Percentiles rank a stretch among this genome's conserved stretches.
Evolutionary conservation across 1,140 invertebrate species (phyloP).

Genomic region (Leptopilina boulardi): DNA sequence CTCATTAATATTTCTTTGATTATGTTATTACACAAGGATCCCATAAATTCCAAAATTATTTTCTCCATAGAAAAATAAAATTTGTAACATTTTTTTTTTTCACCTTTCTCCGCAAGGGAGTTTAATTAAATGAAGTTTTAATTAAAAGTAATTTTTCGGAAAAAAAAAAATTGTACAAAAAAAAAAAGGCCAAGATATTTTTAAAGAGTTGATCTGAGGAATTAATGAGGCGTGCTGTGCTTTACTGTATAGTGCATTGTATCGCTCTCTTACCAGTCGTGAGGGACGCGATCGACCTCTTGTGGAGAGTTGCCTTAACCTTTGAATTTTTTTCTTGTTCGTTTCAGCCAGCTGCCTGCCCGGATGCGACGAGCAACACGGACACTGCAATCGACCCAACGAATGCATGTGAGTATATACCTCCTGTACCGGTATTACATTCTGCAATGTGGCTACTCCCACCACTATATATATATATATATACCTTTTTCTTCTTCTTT

Average conservation of each 20-base stretch:
- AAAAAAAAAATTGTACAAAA: too few species aligned
- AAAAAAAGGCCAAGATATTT: too few species aligned
- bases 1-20: background rate
- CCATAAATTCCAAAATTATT: too few species aligned
- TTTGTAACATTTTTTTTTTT: too few species aligned
- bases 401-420: constrained; percentile 94
- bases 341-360: constrained; percentile 93
- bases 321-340: constrained; percentile 77
- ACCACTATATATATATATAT: too few species aligned
- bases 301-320: constrained; percentile 70
- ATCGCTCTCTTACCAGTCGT: constrained; percentile 37
- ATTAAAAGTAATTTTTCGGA: constrained; percentile 19
- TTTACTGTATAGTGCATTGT: constrained; percentile 27
- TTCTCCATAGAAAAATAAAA: too few species aligned
- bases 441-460: constrained; percentile 34
- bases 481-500: too few species aligned
- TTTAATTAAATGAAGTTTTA: constrained; percentile 18
- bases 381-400: constrained; percentile 93
- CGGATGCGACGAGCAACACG: constrained; percentile 92
- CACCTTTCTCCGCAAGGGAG: background rate
- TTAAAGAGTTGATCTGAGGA: constrained; percentile 8
- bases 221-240: constrained; percentile 32
- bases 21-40: too few species aligned
- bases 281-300: constrained; percentile 71
- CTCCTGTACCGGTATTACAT: constrained; percentile 24